Base-by-base conservation (phyloP, 2,888 invertebrate genomes). In the Phyto melanocephala region DNA sequence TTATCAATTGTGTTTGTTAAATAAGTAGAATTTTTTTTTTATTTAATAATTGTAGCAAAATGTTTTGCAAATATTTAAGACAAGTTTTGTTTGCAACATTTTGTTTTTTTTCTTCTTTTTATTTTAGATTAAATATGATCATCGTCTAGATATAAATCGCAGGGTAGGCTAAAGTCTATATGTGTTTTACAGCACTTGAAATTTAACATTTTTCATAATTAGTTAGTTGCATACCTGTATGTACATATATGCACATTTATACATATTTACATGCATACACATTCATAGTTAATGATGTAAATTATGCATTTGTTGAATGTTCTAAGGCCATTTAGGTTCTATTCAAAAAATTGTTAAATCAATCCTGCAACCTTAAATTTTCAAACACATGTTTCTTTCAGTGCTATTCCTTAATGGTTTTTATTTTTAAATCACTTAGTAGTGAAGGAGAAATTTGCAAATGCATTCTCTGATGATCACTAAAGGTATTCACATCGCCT, bases 81-180 rank as follows among this genome's bases (percentile, higher is more conserved):
- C 22, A 79, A 54, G 50, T 37, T 78, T 81, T 63, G 35, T 71
- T 85, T 50, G 60, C 75, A 84, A 85, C 65, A 81, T 85, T 81
- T 80, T 68, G 79, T 72, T 74, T 47, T 60, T 63, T 62, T 83
- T 77, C 71, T 74, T 81, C 28, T 74, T 76, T 74, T 72, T 81
- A 72, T 83, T 84, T 79, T 80, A 89, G 89, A 86, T 89, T 86
- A 89, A 84, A 86, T 89, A 89, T 85, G 88, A 89, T 87, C 88
- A 87, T 80, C 87, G 85, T 54, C 86, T 85, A 87, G 90, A 90
- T 84, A 87, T 87, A 84, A 87, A 89, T 82, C 87, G 86, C 81
- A 88, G 90, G 90, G 90, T 90, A 90, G 88, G 89, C 85, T 84
- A 84, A 81, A 62, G 71, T 35, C 56, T 81, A 71, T 81, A 40